phyloP scores from a whole-genome alignment of 2,797 vertebrate species.

The Sphenopsis melanotis region DNA sequence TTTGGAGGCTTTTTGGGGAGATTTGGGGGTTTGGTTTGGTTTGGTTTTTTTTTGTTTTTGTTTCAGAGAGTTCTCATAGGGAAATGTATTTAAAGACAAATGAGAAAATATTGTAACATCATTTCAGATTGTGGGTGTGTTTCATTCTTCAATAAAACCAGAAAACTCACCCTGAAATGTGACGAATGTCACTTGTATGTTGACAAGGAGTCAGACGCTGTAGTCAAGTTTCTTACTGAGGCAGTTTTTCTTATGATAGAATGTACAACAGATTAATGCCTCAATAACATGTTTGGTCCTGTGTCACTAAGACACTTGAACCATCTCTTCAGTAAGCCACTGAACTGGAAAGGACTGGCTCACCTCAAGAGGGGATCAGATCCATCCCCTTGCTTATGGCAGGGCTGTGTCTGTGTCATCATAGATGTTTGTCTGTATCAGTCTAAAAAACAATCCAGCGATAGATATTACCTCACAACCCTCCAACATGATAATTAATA shows the following conservation, averaged over 20 bases:
- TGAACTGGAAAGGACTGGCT: background rate
- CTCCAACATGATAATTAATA: background rate
- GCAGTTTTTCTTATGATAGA: background rate
- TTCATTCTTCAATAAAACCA: background rate
- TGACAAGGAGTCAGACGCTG: background rate
- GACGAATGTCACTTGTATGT: background rate
- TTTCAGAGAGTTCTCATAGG: background rate
- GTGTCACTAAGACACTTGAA: background rate
- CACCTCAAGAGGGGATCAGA: background rate
- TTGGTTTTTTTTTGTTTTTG: no score
- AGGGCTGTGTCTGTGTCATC: background rate
- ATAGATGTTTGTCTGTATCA: background rate
- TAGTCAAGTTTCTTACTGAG: background rate
- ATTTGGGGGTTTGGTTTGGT: background rate
- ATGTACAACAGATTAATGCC: background rate
- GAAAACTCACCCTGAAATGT: background rate
- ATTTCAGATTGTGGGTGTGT: background rate
- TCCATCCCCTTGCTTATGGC: background rate
- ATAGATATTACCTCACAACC: background rate
- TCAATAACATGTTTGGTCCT: background rate
- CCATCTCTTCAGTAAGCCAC: background rate
- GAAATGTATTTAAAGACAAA: background rate
- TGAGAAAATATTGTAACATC: background rate
- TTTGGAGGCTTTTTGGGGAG: fast-evolving
- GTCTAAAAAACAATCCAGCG: background rate